Percentiles rank a stretch among this genome's conserved stretches.
Conservation (phyloP, 2,888 invertebrate genomes). For the Peribatodes rhomboidaria region DNA sequence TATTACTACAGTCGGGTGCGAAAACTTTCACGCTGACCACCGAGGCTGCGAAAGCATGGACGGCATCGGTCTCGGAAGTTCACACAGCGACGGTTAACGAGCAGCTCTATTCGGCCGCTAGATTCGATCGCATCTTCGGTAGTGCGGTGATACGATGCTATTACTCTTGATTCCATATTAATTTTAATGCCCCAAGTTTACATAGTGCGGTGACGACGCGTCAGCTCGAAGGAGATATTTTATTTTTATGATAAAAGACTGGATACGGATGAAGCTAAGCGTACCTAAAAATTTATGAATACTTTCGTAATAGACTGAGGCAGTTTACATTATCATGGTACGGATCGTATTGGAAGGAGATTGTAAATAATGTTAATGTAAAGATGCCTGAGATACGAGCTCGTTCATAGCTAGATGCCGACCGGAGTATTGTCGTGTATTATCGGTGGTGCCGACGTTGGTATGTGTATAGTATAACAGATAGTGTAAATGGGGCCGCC, state of each 20-base stretch:
- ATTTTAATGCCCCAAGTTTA: constrained; percentile 48
- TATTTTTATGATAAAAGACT: constrained; percentile 45
- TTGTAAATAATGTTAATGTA: constrained; percentile 34
- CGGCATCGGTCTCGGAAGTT: background rate
- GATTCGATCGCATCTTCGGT: constrained; percentile 7
- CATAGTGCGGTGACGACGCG: constrained; percentile 34
- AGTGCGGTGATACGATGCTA: constrained; percentile 18
- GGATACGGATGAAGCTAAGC: constrained; percentile 45
- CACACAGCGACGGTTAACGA: background rate
- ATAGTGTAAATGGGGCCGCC: constrained; percentile 82
- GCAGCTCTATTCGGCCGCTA: constrained; percentile 17
- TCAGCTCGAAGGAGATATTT: constrained; percentile 34
- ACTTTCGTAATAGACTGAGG: constrained; percentile 44
- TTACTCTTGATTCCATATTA: constrained; percentile 47
- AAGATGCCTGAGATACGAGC: constrained; percentile 36
- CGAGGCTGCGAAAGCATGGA: background rate
- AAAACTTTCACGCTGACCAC: background rate
- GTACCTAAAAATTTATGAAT: constrained; percentile 47
- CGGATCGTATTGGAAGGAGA: constrained; percentile 13
- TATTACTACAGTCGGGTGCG: no score
- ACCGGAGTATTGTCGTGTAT: constrained; percentile 19
- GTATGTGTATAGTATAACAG: constrained; percentile 36
- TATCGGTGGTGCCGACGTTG: constrained; percentile 26
- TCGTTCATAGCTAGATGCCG: constrained; percentile 32
- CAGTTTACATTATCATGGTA: constrained; percentile 42